Evolutionary conservation across 2,888 invertebrate genomes (phyloP), one percentile per base, ranked within the genome.

Genomic region (Celastrina argiolus): DNA sequence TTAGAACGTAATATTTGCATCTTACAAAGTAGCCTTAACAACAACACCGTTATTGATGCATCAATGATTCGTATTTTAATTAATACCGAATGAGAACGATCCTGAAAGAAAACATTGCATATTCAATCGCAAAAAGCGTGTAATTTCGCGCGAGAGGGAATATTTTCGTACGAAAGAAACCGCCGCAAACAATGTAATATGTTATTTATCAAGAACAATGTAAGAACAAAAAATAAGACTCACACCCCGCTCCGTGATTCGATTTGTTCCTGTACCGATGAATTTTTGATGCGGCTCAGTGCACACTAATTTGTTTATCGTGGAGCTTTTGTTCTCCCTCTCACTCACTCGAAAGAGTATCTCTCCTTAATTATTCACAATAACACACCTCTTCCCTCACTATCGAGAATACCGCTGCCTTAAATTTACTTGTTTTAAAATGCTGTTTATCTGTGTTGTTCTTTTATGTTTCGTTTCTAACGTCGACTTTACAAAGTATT

Each of bases 251-350:
- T 81, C 78, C 84, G 51, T 88, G 88, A 91, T 91, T 91, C 91
- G 91, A 92, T 92, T 90, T 91, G 88, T 88, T 88, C 83, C 83
- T 87, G 84, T 79, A 78, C 78, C 86, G 85, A 87, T 92, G 89
- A 92, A 92, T 91, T 87, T 91, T 92, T 91, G 88, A 91, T 90
- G 80, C 82, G 82, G 78, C 84, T 89, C 89, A 88, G 84, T 91
- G 89, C 87, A 85, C 88, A 83, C 88, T 91, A 90, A 90, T 91
- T 90, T 91, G 90, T 90, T 89, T 90, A 90, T 85, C 86, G 87
- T 84, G 85, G 73, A 76, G 75, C 77, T 81, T 74, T 83, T 84
- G 81, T 79, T 81, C 78, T 78, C 82, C 65, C 81, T 78, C 74
- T 73, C 74, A 73, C 75, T 75, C 76, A 74, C n/a, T n/a, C n/a